Base-by-base conservation (phyloP, 2,888 invertebrate genomes). In the Hypomecis punctinalis region DNA sequence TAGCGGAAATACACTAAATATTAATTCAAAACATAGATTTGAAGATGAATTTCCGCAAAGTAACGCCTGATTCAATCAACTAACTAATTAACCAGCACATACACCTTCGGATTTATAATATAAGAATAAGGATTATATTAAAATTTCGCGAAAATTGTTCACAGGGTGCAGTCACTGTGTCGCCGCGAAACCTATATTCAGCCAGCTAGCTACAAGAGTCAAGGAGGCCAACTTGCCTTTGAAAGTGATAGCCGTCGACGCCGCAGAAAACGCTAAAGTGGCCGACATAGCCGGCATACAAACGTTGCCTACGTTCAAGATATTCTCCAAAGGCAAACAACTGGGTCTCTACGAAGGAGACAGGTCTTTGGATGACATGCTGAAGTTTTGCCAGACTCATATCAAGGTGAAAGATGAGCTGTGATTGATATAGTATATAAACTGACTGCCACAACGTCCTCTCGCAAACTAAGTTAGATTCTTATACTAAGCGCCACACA, bases 121-220 rank as follows among this genome's bases (percentile, higher is more conserved):
- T 23, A 23, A 2, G 1, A 23, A 23, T 23, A 23, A 23, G 23
- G 23, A 2, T 23, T 23, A 2, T 23, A 23, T 23, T 23, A 23
- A 23, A 23, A 23, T 23, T 23, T 23, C 23, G 23, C 3, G 23
- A 23, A 23, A 23, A 37, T 61, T 66, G 61, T 61, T 70, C 78
- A 23, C 83, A 96, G 96, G 96, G 96, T 97, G 97, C 80, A 94
- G 94, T 0, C 95, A 96, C 76, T 97, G 97, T 77, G 94, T 94
- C 57, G 86, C 93, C 11, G 94, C 95, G 82, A 96, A 96, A 80
- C 95, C 96, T 5, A 94, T 94, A 6, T 96, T 94, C 83, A 94
- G 94, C 63, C 85, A 88, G 40, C 89, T 94, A 0, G 95, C 95
- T 0, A 89, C 92, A 0, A 79, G 87, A 5, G 66, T 95, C 9